Conservation (phyloP, 1,140 invertebrate genomes). For the Cydia strobilella region DNA sequence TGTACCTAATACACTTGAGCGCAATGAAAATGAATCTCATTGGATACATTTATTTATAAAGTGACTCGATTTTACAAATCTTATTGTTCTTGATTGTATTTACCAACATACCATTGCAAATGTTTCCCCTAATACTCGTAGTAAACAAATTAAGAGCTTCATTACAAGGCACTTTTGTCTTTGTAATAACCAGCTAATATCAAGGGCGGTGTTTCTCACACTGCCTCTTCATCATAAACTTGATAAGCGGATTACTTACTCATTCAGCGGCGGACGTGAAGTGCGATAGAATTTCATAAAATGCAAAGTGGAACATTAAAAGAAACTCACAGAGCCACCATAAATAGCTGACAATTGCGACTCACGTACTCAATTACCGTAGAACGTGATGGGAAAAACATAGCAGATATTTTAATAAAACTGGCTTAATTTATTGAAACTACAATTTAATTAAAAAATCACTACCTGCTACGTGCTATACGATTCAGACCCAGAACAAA, state of each 20-base stretch:
- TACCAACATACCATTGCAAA: too few species aligned
- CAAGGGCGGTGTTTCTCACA: neutral
- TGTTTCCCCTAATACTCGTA: too few species aligned
- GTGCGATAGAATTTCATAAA: slow-evolving; percentile 49
- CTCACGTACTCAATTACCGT: slow-evolving; percentile 56
- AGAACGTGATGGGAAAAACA: slow-evolving; percentile 46
- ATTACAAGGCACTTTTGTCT: too few species aligned
- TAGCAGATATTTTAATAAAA: slow-evolving; percentile 40
- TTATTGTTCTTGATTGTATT: too few species aligned
- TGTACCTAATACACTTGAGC: too few species aligned
- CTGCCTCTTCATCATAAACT: slow-evolving; percentile 9
- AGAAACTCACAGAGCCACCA: slow-evolving; percentile 48
- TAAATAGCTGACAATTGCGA: slow-evolving; percentile 51
- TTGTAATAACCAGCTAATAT: neutral
- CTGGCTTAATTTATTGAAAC: slow-evolving; percentile 39
- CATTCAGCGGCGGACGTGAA: neutral
- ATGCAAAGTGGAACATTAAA: slow-evolving; percentile 58
- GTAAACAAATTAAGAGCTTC: too few species aligned
- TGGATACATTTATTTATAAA: too few species aligned
- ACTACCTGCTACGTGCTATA: slow-evolving; percentile 7
- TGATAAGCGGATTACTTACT: slow-evolving; percentile 24
- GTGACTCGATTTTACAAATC: too few species aligned
- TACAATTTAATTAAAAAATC: slow-evolving; percentile 31
- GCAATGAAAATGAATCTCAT: too few species aligned
- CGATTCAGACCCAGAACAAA: neutral